Evolutionary conservation across 2,797 vertebrate genomes (phyloP).

Genomic region (Hirundo rustica): DNA sequence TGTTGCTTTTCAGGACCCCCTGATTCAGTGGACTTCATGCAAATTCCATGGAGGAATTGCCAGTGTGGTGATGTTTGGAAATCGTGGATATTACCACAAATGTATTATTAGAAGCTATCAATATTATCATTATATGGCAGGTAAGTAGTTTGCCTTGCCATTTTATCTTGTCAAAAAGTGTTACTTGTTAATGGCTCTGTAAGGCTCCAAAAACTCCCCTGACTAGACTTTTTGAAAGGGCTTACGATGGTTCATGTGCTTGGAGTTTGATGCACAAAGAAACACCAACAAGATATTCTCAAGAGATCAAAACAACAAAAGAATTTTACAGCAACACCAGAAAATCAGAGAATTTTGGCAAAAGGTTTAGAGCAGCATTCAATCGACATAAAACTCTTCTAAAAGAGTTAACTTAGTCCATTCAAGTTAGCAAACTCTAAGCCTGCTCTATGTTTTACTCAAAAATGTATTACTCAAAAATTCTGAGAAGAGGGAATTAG

Average conservation of each 20-base stretch:
- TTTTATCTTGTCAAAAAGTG: background rate
- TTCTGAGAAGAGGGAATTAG: background rate
- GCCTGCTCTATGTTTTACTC: fast-evolving
- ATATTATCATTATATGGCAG: background rate
- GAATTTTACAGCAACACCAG: background rate
- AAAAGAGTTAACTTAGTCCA: background rate
- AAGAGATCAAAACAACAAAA: background rate
- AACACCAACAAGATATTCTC: background rate
- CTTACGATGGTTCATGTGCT: fast-evolving
- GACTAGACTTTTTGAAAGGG: fast-evolving
- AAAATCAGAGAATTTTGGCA: background rate
- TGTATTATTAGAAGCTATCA: background rate
- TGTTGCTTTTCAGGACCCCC: background rate
- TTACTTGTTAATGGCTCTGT: background rate
- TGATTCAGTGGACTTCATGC: background rate
- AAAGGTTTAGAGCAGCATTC: background rate
- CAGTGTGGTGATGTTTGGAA: background rate
- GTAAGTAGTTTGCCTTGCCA: background rate
- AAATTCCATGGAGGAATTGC: background rate
- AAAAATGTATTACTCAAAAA: background rate
- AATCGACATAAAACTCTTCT: background rate
- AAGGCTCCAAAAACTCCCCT: background rate
- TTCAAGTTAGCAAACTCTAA: background rate
- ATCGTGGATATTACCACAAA: background rate
- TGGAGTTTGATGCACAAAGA: fast-evolving